Conservation (phyloP, 2,888 invertebrate genomes). For the Acronicta aceris region DNA sequence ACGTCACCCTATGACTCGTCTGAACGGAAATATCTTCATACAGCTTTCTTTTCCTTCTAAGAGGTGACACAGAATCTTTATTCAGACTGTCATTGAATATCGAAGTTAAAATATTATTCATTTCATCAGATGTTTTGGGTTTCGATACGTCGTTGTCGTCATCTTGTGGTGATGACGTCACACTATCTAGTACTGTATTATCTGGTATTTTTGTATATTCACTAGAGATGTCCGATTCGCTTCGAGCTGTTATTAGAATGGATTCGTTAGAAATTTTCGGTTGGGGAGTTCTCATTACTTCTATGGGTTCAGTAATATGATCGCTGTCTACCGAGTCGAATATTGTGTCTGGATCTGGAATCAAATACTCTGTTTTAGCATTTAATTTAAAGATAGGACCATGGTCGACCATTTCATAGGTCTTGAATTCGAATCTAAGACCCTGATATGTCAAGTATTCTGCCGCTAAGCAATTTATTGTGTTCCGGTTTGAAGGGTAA, state of each 20-base stretch:
- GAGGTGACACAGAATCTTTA: not conserved
- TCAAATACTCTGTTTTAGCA: too few species aligned
- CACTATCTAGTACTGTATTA: not conserved
- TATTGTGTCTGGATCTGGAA: slow-evolving; percentile 31
- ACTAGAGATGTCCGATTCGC: not conserved
- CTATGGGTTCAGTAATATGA: not conserved
- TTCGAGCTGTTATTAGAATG: not conserved
- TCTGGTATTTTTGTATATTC: not conserved
- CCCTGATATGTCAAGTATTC: too few species aligned
- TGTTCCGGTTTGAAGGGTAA: too few species aligned
- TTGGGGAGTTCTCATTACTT: slow-evolving; percentile 16
- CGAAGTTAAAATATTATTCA: slow-evolving; percentile 22
- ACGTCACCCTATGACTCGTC: slow-evolving; percentile 15
- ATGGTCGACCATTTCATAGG: too few species aligned
- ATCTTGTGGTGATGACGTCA: slow-evolving; percentile 10
- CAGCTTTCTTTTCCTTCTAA: slow-evolving; percentile 27
- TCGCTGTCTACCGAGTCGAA: not conserved
- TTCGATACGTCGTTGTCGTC: not conserved
- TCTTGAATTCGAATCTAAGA: too few species aligned
- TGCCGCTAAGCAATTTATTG: too few species aligned
- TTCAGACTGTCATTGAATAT: slow-evolving; percentile 24
- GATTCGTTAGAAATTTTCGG: slow-evolving; percentile 17
- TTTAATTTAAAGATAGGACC: not conserved
- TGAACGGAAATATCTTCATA: slow-evolving; percentile 24
- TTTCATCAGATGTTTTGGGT: slow-evolving; percentile 26